phyloP scores from a whole-genome alignment of 2,113 vertebrate species.

The Cinclus cinclus region DNA sequence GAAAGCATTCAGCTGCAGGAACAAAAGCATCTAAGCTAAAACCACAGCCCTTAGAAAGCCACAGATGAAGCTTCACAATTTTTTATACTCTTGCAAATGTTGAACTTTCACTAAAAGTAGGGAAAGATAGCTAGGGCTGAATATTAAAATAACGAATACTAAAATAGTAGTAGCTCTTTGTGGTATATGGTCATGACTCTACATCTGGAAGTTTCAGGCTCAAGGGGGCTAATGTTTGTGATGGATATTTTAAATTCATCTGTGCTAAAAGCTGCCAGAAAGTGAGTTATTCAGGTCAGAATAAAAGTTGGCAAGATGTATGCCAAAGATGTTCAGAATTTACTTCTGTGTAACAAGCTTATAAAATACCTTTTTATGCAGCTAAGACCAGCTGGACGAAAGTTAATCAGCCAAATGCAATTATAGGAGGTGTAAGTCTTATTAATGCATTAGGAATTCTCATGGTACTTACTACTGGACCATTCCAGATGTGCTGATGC shows the following conservation, averaged over 20 bases:
- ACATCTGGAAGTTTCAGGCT: conserved; percentile 74
- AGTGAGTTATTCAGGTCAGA: conserved; percentile 68
- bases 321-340: conserved; percentile 71
- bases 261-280: conserved; percentile 63
- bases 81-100: not conserved
- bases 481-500: conserved; percentile 66
- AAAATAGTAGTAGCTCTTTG: not conserved
- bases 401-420: conserved; percentile 77
- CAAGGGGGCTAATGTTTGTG: conserved; percentile 64
- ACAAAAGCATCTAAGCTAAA: conserved; percentile 51
- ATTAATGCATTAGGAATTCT: conserved; percentile 75
- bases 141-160: conserved; percentile 8
- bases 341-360: conserved; percentile 64
- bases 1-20: conserved; percentile 51
- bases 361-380: conserved; percentile 74
- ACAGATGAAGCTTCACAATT: not conserved
- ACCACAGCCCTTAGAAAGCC: not conserved
- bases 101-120: not conserved
- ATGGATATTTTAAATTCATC: conserved; percentile 70
- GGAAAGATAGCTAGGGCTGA: not conserved
- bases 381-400: conserved; percentile 75
- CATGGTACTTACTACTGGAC: conserved; percentile 61
- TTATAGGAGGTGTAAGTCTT: conserved; percentile 66
- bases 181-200: conserved; percentile 69
- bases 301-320: conserved; percentile 68